Percentiles rank a stretch among this genome's conserved stretches.
Evolutionary conservation across 2,888 invertebrate species (phyloP).

Genomic region (Camptogramma bilineatum): DNA sequence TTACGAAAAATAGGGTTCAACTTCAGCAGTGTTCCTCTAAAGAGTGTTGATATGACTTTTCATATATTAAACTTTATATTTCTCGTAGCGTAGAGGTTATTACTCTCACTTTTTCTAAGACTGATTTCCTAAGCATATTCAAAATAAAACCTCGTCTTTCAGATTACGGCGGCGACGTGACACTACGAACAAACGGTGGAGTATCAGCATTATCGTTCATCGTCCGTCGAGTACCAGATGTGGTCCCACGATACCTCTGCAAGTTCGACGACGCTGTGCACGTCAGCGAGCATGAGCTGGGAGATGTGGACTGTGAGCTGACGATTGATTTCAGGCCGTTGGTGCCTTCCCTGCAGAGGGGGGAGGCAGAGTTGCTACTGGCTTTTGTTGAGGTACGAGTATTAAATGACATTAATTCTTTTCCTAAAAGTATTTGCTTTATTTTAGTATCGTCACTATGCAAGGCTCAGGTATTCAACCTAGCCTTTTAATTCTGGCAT

Average conservation of each 20-base stretch:
- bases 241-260: conserved; percentile 88
- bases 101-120: no score
- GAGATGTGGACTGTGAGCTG: conserved; percentile 94
- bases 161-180: conserved; percentile 93
- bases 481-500: no score
- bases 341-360: conserved; percentile 86
- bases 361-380: conserved; percentile 89
- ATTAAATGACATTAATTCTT: background rate
- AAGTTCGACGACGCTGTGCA: conserved; percentile 91
- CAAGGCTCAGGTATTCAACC: no score
- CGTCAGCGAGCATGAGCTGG: conserved; percentile 93
- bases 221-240: conserved; percentile 93
- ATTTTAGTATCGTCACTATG: no score
- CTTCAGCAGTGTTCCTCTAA: no score
- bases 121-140: background rate
- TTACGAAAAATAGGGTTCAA: no score
- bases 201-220: conserved; percentile 93
- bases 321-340: conserved; percentile 86
- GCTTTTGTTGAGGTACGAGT: conserved; percentile 87
- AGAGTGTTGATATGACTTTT: no score
- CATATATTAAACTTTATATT: no score
- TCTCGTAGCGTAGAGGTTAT: no score
- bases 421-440: no score
- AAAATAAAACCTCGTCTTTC: conserved; percentile 36
- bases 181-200: conserved; percentile 92